Evolutionary conservation across 2,113 vertebrate species (phyloP).

Genomic region (Collichthys lucidus): DNA sequence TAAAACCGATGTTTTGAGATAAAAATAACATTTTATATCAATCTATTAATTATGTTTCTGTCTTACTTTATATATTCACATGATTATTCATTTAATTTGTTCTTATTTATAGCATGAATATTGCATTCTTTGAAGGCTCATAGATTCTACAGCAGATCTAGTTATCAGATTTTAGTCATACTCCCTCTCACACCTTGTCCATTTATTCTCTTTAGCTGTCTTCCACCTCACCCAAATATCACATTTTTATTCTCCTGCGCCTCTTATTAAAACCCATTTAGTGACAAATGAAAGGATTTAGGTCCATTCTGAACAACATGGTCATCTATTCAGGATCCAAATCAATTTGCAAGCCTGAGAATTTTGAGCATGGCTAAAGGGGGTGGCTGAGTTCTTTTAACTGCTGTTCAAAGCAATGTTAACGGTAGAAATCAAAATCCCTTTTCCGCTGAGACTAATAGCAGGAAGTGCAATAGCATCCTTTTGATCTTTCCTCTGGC

Average conservation of each 20-base stretch:
- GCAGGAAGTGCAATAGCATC: conserved; percentile 40
- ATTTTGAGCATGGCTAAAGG: conserved; percentile 35
- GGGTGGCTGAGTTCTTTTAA: conserved; percentile 53
- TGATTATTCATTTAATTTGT: neutral
- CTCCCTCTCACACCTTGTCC: neutral
- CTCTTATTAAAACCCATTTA: conserved; percentile 32
- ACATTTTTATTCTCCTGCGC: neutral
- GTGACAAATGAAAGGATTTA: conserved; percentile 40
- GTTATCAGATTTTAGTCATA: neutral
- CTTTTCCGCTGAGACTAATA: conserved; percentile 49
- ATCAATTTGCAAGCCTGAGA: conserved; percentile 41
- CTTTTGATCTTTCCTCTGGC: conserved; percentile 50
- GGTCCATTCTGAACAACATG: conserved; percentile 1
- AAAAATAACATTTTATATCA: neutral
- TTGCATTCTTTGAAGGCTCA: neutral
- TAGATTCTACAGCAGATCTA: neutral
- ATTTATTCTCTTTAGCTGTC: neutral
- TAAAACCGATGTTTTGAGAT: neutral
- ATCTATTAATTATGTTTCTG: too few species aligned
- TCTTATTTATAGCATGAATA: too few species aligned
- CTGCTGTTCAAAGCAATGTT: conserved; percentile 62
- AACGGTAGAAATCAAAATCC: conserved; percentile 59
- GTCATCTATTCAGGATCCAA: conserved; percentile 21
- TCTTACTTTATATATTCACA: too few species aligned
- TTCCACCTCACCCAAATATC: neutral